Evolutionary conservation across 1,140 invertebrate genomes (phyloP).

Genomic region (Drosophila triauraria): DNA sequence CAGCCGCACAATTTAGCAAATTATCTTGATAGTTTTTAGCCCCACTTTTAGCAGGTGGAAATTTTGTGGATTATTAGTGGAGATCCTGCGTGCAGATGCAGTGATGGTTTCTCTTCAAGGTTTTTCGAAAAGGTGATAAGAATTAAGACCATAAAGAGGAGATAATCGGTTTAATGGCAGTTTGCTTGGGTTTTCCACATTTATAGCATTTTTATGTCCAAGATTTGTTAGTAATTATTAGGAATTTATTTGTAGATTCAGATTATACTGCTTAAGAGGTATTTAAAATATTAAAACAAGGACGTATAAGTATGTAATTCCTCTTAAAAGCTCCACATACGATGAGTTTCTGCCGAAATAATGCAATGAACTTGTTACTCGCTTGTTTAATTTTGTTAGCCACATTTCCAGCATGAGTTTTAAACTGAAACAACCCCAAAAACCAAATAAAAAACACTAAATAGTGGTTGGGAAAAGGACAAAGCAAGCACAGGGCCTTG

Average conservation of each 20-base stretch:
- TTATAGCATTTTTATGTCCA: background rate
- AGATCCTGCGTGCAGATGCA: constrained; percentile 30
- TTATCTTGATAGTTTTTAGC: constrained; percentile 65
- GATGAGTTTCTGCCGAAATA: background rate
- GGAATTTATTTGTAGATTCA: background rate
- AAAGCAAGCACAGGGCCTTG: constrained; percentile 19
- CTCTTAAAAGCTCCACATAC: too few species aligned
- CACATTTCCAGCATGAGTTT: constrained; percentile 1
- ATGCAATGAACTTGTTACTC: constrained; percentile 1
- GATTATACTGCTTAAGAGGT: background rate
- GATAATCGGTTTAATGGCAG: background rate
- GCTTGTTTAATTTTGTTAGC: constrained; percentile 5
- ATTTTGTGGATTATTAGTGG: constrained; percentile 45
- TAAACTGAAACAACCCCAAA: constrained; percentile 16
- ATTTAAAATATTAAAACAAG: background rate
- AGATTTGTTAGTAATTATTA: background rate
- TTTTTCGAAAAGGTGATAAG: background rate
- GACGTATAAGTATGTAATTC: too few species aligned
- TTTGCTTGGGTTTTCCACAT: background rate
- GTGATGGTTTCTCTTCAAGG: background rate
- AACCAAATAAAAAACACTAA: background rate
- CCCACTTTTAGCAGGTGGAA: constrained; percentile 26
- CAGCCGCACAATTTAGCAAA: constrained; percentile 64
- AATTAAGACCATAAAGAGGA: background rate
- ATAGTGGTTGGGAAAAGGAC: constrained; percentile 15